Base-by-base conservation (phyloP, 2,797 vertebrate genomes). In the Euthynnus affinis region DNA sequence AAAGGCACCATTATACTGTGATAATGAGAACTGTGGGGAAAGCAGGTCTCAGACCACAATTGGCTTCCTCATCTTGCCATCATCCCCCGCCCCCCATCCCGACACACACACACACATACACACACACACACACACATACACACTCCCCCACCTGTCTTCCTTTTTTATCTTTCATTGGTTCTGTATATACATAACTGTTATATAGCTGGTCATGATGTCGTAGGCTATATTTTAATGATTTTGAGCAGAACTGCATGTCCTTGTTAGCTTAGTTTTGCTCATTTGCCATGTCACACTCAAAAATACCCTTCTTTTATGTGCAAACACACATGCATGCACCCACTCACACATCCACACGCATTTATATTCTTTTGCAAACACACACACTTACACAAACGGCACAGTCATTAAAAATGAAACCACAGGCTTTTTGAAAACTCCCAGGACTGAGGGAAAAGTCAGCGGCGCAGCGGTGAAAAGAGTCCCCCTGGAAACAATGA, bases 391-490 rank as follows among this genome's bases (percentile, higher is more conserved):
- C 86, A 91, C 90, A 94, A 90, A 92, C 88, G 87, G 90, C 89
- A 73, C 88, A 95, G 93, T 95, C 95, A 96, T 96, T 96, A 96
- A 96, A 96, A 95, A 95, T 94, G 91, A 95, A 95, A 94, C 94
- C 94, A 91, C 90, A 92, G 92, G 90, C 93, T 94, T 95, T 94
- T 90, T 89, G 78, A 91, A 91, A 93, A 90, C 91, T 95, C 91
- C 84, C 84, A 94, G 93, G 91, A 94, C 91, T 88, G 86, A 93
- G 90, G 89, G 91, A 93, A 94, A 93, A 95, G 92, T 94, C 93
- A 88, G 90, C 78, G 49, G 83, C 89, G 72, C 89, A 76, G 91
- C 84, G 86, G 91, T 93, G 93, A 94, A 94, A 94, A 94, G 91
- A 91, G 92, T 94, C 93, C 93, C 93, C 90, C 89, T 92, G 93